Evolutionary conservation across 1,140 invertebrate genomes (phyloP).

Genomic region (Chrysoperla carnea): DNA sequence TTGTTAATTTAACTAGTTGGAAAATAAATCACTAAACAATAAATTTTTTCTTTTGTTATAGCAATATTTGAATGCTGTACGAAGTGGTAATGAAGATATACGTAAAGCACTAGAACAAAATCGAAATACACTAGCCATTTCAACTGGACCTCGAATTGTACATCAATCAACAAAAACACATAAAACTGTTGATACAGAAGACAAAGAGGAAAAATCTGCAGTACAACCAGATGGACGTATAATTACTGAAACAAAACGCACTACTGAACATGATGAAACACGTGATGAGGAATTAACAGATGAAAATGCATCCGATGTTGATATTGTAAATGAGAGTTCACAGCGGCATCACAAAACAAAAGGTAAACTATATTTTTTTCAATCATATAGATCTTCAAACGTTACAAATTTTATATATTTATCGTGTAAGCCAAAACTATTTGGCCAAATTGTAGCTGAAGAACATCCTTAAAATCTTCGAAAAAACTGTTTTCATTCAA

Average conservation of each 20-base stretch:
- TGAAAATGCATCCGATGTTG: slow-evolving; percentile 26
- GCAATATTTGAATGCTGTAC: slow-evolving; percentile 54
- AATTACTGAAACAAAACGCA: slow-evolving; percentile 62
- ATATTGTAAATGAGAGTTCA: slow-evolving; percentile 31
- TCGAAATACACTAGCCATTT: slow-evolving; percentile 28
- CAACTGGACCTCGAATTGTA: slow-evolving; percentile 48
- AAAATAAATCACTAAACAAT: no score
- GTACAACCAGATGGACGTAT: slow-evolving; percentile 54
- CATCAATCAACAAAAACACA: slow-evolving; percentile 55
- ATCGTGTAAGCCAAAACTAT: no score
- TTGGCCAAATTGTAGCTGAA: no score
- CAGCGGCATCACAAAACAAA: slow-evolving; percentile 24
- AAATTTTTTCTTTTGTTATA: slow-evolving; percentile 26
- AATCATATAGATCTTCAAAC: slow-evolving; percentile 19
- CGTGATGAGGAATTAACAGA: slow-evolving; percentile 56
- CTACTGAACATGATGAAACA: slow-evolving; percentile 67
- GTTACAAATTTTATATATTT: no score
- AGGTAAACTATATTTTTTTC: background rate
- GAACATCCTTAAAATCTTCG: no score
- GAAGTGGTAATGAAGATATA: slow-evolving; percentile 43
- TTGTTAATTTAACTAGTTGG: no score
- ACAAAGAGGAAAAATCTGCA: slow-evolving; percentile 33
- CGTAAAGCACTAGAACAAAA: slow-evolving; percentile 43
- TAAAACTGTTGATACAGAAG: slow-evolving; percentile 70
- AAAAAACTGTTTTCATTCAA: no score